These are phyloP conservation scores for Eptesicus fuscus DNA, from an alignment of 2,113 vertebrate species.

Conservation along the genomic window DNA sequence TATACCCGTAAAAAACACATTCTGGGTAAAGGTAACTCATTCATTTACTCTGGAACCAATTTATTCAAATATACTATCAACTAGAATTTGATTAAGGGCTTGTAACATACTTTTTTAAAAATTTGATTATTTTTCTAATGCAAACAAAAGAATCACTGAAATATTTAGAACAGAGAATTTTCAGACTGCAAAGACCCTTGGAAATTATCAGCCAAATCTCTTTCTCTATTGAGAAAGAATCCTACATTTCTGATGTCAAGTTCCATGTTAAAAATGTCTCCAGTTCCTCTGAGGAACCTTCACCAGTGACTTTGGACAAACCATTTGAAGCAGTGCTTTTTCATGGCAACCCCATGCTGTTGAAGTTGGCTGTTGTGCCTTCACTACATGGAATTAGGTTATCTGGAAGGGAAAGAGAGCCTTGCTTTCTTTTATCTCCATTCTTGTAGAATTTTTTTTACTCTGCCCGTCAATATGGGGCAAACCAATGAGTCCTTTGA, in stretches of 20 bases:
- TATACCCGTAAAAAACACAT: not conserved
- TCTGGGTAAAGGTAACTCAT: not conserved
- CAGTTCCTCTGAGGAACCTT: not conserved
- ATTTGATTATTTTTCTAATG: not conserved
- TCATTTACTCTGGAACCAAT: not conserved
- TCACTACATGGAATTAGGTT: not conserved
- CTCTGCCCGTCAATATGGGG: not conserved
- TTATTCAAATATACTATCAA: constrained; percentile 14
- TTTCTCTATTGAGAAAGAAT: not conserved
- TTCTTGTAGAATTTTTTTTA: not conserved
- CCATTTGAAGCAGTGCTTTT: not conserved
- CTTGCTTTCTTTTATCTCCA: not conserved
- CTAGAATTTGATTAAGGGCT: constrained; percentile 9
- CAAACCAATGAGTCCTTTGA: not conserved
- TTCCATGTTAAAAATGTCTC: not conserved
- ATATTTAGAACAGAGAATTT: constrained; percentile 20
- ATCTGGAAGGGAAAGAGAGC: not conserved
- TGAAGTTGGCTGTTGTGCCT: not conserved
- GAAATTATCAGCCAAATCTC: not conserved
- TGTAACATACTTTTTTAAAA: not conserved
- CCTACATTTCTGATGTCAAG: not conserved
- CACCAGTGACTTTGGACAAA: not conserved
- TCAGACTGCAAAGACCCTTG: not conserved
- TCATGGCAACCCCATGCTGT: not conserved
- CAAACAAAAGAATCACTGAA: not conserved